A percentile compares a stretch with the other conserved stretches of the same genome.
Evolutionary conservation across 2,888 invertebrate genomes (phyloP).

Genomic region (Orthosia gothica): DNA sequence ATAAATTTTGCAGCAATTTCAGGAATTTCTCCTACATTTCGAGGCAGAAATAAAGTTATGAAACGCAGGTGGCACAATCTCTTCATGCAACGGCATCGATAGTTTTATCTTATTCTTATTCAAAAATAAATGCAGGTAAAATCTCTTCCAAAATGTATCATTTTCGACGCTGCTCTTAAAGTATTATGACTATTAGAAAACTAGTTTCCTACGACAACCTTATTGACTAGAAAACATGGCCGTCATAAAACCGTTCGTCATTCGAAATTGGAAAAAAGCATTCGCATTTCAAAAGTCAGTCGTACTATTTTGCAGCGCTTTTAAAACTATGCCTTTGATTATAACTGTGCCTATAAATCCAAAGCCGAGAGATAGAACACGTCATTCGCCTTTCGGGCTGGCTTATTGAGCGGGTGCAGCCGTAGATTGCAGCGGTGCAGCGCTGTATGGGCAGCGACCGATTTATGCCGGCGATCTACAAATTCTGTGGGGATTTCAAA

Average conservation of each 20-base stretch:
- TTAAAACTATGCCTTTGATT: slow-evolving; percentile 58
- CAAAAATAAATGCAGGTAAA: slow-evolving; percentile 3
- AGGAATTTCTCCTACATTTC: slow-evolving; percentile 21
- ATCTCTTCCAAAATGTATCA: neutral
- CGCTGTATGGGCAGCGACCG: slow-evolving; percentile 57
- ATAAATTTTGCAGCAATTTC: slow-evolving; percentile 11
- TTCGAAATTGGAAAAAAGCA: slow-evolving; percentile 32
- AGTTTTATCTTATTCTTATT: slow-evolving; percentile 34
- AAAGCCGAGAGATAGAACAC: slow-evolving; percentile 67
- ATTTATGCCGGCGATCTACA: slow-evolving; percentile 64
- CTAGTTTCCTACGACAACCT: no score
- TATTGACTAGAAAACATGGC: neutral
- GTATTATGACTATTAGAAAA: neutral
- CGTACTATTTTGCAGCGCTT: slow-evolving; percentile 52
- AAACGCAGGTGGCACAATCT: slow-evolving; percentile 51
- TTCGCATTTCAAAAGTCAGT: slow-evolving; percentile 24
- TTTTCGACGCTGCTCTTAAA: neutral
- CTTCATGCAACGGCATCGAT: slow-evolving; percentile 26
- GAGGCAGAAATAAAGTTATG: slow-evolving; percentile 47
- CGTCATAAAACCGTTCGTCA: slow-evolving; percentile 9
- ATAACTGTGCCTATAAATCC: slow-evolving; percentile 65
- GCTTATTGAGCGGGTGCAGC: slow-evolving; percentile 69
- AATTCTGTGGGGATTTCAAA: slow-evolving; percentile 65
- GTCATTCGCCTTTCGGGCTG: slow-evolving; percentile 67
- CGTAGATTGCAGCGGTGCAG: slow-evolving; percentile 59